Evolutionary conservation across 2,888 invertebrate species (phyloP).

Genomic region (Hypselothyrea guttata): DNA sequence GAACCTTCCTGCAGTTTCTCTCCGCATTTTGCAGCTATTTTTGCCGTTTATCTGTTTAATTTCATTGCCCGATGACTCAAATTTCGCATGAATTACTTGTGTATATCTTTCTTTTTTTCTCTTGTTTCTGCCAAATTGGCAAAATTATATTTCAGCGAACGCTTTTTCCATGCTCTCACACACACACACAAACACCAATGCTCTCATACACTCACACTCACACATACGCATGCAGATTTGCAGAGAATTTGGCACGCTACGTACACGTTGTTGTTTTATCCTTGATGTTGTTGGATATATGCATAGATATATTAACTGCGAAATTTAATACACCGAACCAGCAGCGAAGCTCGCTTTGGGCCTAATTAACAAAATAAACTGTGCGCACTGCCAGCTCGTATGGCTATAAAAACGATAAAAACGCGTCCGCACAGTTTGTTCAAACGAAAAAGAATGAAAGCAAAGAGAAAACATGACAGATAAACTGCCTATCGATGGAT

Average conservation of each 20-base stretch:
- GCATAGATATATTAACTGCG: constrained; percentile 16
- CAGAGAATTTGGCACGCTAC: constrained; percentile 18
- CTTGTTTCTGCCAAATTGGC: constrained; percentile 72
- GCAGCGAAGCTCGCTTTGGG: constrained; percentile 24
- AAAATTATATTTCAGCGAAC: constrained; percentile 63
- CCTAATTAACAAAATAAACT: constrained; percentile 38
- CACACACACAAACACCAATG: constrained; percentile 20
- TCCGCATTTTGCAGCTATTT: neutral
- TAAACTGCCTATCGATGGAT: constrained; percentile 47
- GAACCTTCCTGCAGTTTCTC: constrained; percentile 51
- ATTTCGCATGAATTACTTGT: constrained; percentile 47
- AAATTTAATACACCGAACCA: constrained; percentile 24
- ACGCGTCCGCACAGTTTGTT: constrained; percentile 45
- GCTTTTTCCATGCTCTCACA: constrained; percentile 49
- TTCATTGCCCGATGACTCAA: constrained; percentile 41
- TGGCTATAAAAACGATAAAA: constrained; percentile 46
- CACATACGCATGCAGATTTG: constrained; percentile 24
- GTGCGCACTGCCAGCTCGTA: constrained; percentile 50
- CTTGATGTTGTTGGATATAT: constrained; percentile 4
- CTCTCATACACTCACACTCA: constrained; percentile 15
- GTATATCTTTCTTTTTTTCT: neutral
- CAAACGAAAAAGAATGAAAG: constrained; percentile 47
- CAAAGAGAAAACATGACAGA: constrained; percentile 41
- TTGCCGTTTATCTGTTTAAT: too few species aligned
- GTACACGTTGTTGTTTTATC: constrained; percentile 10